These are phyloP conservation scores for Cynopterus sphinx DNA, from an alignment of 2,797 vertebrate species.

Conservation along the genomic window DNA sequence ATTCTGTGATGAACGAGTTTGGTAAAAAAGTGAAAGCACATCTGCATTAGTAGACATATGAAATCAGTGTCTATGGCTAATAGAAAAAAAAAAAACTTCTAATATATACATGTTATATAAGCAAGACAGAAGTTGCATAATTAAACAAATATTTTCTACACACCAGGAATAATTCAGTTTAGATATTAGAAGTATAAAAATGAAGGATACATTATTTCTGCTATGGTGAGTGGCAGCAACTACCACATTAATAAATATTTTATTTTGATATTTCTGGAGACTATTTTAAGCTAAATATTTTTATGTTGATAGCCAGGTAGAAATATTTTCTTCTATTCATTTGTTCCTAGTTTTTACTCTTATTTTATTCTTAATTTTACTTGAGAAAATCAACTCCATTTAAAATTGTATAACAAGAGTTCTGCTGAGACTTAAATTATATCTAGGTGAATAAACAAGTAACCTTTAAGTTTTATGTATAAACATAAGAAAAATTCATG, in stretches of 20 bases:
- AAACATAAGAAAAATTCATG: background rate
- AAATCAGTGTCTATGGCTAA: background rate
- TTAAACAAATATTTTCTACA: background rate
- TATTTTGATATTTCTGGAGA: background rate
- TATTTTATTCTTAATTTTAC: background rate
- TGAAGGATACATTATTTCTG: background rate
- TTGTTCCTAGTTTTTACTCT: background rate
- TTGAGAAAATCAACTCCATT: background rate
- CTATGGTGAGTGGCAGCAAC: background rate
- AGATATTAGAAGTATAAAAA: background rate
- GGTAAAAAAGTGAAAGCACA: background rate
- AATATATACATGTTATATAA: background rate
- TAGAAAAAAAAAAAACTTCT: background rate
- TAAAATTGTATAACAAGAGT: background rate
- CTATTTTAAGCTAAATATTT: background rate
- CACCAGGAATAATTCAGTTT: background rate
- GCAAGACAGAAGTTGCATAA: background rate
- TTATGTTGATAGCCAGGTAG: background rate
- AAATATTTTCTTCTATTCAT: background rate
- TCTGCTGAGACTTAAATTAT: background rate
- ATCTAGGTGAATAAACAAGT: background rate
- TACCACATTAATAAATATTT: background rate
- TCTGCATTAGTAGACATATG: background rate
- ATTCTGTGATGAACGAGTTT: background rate
- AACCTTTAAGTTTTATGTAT: background rate